Percentiles rank a stretch among this genome's conserved stretches.
These are phyloP conservation scores for Cataglyphis cursor DNA, from an alignment of 2,888 invertebrate species.

Conservation along the genomic window DNA sequence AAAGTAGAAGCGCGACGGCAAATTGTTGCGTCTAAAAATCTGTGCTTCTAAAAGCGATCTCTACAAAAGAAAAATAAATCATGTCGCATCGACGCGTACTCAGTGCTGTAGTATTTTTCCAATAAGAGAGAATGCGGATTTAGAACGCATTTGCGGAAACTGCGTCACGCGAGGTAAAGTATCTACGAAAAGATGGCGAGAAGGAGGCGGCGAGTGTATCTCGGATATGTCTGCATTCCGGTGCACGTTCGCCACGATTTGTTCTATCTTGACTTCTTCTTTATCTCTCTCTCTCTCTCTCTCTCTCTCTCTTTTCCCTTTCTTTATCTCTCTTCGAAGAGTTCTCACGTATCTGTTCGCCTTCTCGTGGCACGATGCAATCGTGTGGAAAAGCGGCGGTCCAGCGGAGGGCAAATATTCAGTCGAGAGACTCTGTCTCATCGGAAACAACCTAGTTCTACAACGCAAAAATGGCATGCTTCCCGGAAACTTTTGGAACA, in stretches of 20 bases:
- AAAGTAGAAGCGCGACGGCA: not conserved
- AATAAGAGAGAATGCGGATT: conserved; percentile 33
- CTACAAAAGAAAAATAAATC: conserved; percentile 40
- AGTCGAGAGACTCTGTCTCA: conserved; percentile 54
- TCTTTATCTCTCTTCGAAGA: conserved; percentile 6
- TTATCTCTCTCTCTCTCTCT: not conserved
- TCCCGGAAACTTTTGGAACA: not conserved
- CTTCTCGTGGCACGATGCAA: conserved; percentile 50
- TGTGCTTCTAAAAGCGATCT: conserved; percentile 25
- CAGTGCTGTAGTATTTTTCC: conserved; percentile 55
- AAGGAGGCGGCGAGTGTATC: conserved; percentile 26
- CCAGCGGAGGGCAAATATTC: conserved; percentile 44
- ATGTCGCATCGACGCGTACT: conserved; percentile 35
- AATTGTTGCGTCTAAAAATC: conserved; percentile 30
- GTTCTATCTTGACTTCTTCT: conserved; percentile 35
- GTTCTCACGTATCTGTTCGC: conserved; percentile 55
- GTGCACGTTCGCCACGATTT: conserved; percentile 57
- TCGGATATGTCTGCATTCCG: conserved; percentile 60
- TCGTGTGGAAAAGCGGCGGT: conserved; percentile 58
- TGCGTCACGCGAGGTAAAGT: conserved; percentile 41
- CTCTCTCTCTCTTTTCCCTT: not conserved
- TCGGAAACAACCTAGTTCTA: conserved; percentile 49
- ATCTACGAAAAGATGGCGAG: conserved; percentile 44
- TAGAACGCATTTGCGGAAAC: conserved; percentile 35
- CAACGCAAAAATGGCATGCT: conserved; percentile 33